phyloP scores from a whole-genome alignment of 2,888 invertebrate species.

The Phengaris arion region DNA sequence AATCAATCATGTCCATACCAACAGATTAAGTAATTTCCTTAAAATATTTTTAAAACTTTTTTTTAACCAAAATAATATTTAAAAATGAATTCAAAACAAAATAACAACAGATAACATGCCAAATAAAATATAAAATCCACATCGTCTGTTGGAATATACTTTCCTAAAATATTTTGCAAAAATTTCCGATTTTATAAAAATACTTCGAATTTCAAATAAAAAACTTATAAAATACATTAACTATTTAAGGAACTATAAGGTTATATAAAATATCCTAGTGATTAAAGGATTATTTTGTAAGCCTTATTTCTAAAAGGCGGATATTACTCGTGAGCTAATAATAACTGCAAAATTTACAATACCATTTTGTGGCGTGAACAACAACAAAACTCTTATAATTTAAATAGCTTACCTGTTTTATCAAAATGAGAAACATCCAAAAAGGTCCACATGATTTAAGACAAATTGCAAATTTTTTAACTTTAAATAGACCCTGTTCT shows the following conservation, averaged over 20 bases:
- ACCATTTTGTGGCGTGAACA: conserved; percentile 26
- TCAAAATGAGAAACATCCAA: conserved; percentile 21
- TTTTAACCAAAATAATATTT: conserved; percentile 26
- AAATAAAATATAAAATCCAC: conserved; percentile 22
- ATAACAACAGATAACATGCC: conserved; percentile 25
- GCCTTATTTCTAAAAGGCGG: conserved; percentile 58
- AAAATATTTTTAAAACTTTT: conserved; percentile 18
- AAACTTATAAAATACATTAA: conserved; percentile 28
- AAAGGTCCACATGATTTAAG: conserved; percentile 24
- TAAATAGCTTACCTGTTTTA: conserved; percentile 15
- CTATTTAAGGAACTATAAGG: conserved; percentile 29
- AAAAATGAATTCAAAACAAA: conserved; percentile 26
- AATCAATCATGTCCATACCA: conserved; percentile 6
- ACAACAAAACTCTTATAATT: background rate
- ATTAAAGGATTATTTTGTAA: conserved; percentile 26
- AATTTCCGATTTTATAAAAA: conserved; percentile 27
- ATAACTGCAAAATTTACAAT: conserved; percentile 29
- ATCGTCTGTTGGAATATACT: conserved; percentile 7
- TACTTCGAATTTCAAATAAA: conserved; percentile 24
- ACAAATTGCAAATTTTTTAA: conserved; percentile 18
- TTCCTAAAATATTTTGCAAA: conserved; percentile 27
- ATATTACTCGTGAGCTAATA: conserved; percentile 64
- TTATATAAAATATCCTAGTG: conserved; percentile 27
- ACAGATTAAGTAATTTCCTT: conserved; percentile 5
- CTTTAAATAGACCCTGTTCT: conserved; percentile 42